Conservation (phyloP, 2,797 vertebrate species). For the Gallinago stenura region DNA sequence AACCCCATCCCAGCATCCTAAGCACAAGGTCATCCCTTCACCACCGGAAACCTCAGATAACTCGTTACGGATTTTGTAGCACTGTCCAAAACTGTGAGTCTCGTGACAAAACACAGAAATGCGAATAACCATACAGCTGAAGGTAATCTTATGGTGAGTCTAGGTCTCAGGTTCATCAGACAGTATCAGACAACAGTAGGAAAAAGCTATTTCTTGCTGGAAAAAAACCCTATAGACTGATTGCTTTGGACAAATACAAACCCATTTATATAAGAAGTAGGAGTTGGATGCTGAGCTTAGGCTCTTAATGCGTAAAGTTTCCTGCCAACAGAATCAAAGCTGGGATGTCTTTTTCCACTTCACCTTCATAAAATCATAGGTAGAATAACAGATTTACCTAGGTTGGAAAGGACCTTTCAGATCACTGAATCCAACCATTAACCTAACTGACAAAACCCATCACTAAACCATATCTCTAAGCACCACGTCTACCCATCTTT, state of each 20-base stretch:
- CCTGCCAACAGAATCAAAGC: neutral
- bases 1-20: neutral
- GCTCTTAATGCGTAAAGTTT: neutral
- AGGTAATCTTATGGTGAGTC: neutral
- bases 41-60: neutral
- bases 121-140: neutral
- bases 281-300: neutral
- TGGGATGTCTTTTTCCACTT: neutral
- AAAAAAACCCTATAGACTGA: neutral
- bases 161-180: neutral
- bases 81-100: neutral
- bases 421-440: too few relatives aligned
- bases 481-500: too few relatives aligned
- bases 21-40: neutral
- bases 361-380: neutral
- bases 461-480: too few relatives aligned
- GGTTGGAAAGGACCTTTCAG: too few relatives aligned
- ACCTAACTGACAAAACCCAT: too few relatives aligned
- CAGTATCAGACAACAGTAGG: neutral
- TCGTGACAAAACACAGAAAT: neutral
- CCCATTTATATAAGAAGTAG: neutral
- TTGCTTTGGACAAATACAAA: neutral
- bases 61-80: neutral
- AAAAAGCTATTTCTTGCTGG: neutral
- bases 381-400: too few relatives aligned